Percentiles rank a stretch among this genome's conserved stretches.
Evolutionary conservation across 23 tunicate genomes (phyloP).

Genomic region (Aplidium turbinatum): DNA sequence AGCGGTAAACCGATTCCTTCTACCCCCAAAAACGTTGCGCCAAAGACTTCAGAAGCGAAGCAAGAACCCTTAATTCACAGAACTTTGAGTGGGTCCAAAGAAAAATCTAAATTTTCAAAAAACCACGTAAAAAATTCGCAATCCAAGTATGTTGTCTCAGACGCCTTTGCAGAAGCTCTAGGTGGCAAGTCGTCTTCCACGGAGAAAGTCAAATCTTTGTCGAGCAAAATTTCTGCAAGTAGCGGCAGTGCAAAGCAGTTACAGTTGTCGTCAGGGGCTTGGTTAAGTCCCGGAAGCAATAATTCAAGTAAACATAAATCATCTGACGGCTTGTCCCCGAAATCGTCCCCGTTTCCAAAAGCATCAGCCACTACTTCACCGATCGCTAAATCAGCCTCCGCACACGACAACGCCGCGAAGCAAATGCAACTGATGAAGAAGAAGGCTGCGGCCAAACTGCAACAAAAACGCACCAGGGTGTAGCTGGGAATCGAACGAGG

Average conservation of each 20-base stretch:
- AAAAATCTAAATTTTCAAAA: conserved; percentile 28
- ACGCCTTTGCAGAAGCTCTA: conserved; percentile 78
- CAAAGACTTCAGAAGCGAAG: conserved; percentile 18
- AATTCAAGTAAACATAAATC: conserved; percentile 8
- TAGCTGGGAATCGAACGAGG: background rate
- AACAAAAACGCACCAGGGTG: conserved; percentile 18
- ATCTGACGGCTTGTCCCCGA: background rate
- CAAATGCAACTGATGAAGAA: conserved; percentile 24
- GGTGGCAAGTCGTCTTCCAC: conserved; percentile 50
- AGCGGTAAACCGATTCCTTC: conserved; percentile 51
- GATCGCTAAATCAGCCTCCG: background rate
- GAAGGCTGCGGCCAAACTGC: conserved; percentile 28
- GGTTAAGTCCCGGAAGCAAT: conserved; percentile 21
- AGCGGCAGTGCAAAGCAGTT: conserved; percentile 31
- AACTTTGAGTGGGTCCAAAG: conserved; percentile 24
- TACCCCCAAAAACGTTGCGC: background rate
- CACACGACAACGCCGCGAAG: conserved; percentile 16
- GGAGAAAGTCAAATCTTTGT: conserved; percentile 20
- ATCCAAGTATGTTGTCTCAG: conserved; percentile 49
- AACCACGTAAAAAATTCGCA: conserved; percentile 38
- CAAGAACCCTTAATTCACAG: background rate
- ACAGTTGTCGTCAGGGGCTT: background rate
- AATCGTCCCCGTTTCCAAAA: conserved; percentile 40
- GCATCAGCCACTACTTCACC: conserved; percentile 11
- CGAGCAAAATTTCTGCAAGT: background rate